Conservation (phyloP, 2,113 vertebrate species). For the Delphinus delphis region DNA sequence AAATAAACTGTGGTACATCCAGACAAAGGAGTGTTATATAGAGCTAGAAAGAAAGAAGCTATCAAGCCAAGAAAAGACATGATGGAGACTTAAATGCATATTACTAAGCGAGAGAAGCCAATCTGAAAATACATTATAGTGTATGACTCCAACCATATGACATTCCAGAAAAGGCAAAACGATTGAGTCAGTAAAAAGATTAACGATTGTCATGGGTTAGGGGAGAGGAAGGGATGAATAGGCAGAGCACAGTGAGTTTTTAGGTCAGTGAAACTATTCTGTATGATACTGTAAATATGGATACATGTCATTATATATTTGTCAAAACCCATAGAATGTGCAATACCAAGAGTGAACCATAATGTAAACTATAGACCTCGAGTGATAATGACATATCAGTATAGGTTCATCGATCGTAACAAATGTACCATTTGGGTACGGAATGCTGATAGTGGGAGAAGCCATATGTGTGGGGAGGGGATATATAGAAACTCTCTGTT, state of each 20-base stretch:
- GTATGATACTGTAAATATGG: not conserved
- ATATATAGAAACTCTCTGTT: not conserved
- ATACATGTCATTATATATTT: not conserved
- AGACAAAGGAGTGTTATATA: not conserved
- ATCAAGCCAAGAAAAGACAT: not conserved
- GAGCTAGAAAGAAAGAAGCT: not conserved
- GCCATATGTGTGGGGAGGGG: accelerated
- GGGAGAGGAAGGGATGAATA: not conserved
- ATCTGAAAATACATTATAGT: not conserved
- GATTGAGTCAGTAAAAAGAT: not conserved
- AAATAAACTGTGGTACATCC: not conserved
- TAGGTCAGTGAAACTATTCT: not conserved
- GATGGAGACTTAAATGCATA: not conserved
- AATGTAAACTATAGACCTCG: not conserved
- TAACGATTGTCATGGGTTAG: not conserved
- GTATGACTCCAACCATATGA: not conserved
- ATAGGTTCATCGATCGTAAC: not conserved
- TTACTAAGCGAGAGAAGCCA: not conserved
- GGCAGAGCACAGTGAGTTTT: not conserved
- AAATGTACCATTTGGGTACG: not conserved
- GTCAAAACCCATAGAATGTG: not conserved
- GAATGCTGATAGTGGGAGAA: not conserved
- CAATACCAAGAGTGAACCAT: not conserved
- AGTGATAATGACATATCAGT: not conserved
- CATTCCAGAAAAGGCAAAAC: not conserved